Evolutionary conservation across 2,113 vertebrate genomes (phyloP), one percentile per base, ranked within the genome.

Genomic region (Axis porcinus): DNA sequence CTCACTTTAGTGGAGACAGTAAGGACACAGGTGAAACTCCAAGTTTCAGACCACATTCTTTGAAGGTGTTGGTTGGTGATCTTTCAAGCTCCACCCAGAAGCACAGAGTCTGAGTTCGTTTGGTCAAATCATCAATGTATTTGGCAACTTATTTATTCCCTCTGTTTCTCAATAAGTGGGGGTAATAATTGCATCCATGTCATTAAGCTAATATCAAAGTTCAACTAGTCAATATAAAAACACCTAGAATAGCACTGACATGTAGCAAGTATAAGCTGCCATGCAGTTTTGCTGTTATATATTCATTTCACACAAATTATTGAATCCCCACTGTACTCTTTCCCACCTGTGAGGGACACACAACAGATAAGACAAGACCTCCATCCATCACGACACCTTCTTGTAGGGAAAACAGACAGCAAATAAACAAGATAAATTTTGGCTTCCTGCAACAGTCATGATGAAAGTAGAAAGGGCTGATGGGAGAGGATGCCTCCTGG

Each of bases 221-320:
- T 79, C 40, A 45, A 12, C n/a, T 36, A 5, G 25, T 45, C 30
- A 2, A 5, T 11, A 25, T 3, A 2, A 25, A 55, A 43, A 6
- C 10, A 6, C 25, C 43, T 9, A 50, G 16, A 47, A 11, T 1
- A 36, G 21, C 28, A 10, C 25, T 3, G 54, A 43, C 33, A 50
- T 9, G 5, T 4, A 57, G 23, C 2, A 6, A 10, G 15, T 9
- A 1, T 8, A 3, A 15, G 30, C 7, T 8, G 6, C 50, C 2
- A 0, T 15, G 43, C 3, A 15, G 21, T 7, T 8, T 21, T 36
- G 30, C 21, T 5, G 7, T 4, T 36, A 47, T 1, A 7, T 19
- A 12, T 28, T 50, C 64, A 33, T 25, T 62, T 33, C 40, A 23
- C 5, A 12, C 2, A 3, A 5, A 15, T 12, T 30, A 11, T 0